Conservation (phyloP, 2,888 invertebrate species). For the Drosophila ustulata region DNA sequence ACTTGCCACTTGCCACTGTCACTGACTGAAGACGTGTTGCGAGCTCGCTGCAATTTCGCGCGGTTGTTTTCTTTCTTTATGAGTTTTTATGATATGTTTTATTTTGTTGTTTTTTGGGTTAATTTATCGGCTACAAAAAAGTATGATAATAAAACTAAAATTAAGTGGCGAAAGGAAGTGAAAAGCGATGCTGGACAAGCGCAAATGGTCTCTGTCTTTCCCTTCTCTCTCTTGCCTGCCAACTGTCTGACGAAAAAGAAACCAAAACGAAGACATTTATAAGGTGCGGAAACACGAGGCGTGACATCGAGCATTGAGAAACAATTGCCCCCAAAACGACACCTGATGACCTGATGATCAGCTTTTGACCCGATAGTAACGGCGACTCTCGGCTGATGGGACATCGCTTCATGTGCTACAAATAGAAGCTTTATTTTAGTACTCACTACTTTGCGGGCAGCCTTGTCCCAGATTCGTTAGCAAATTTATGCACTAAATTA, state of each 20-base stretch:
- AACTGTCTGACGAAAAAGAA: constrained; percentile 45
- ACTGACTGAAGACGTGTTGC: constrained; percentile 10
- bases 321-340: constrained; percentile 1
- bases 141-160: constrained; percentile 55
- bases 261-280: constrained; percentile 53
- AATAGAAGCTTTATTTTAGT: too few relatives aligned
- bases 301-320: constrained; percentile 55
- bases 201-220: background rate
- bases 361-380: constrained; percentile 39
- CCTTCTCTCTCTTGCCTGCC: background rate
- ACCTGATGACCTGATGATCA: constrained; percentile 35
- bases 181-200: constrained; percentile 50
- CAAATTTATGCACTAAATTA: constrained; percentile 48
- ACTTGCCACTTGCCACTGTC: background rate
- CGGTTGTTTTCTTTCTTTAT: constrained; percentile 25
- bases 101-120: constrained; percentile 38
- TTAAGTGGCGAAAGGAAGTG: constrained; percentile 73
- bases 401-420: background rate
- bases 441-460: background rate
- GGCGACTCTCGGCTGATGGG: constrained; percentile 18
- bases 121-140: constrained; percentile 49
- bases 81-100: background rate
- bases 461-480: constrained; percentile 8
- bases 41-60: constrained; percentile 44
- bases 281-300: constrained; percentile 61